Conservation (phyloP, 2,888 invertebrate species). For the Cryptops parisi region DNA sequence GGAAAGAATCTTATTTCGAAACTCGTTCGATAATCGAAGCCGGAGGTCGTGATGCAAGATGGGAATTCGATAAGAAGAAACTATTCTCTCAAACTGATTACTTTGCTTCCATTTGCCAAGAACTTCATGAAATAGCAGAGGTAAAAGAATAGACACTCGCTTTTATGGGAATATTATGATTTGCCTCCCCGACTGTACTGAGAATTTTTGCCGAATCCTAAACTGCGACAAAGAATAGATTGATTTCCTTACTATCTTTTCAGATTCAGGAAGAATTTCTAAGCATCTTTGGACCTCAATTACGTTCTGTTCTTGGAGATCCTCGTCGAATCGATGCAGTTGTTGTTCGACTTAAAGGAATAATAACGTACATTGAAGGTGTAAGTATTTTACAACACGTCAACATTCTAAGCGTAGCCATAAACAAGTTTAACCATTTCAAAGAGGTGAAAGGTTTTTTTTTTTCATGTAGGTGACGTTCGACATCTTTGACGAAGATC, state of each 20-base stretch:
- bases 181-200: background rate
- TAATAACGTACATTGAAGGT: constrained; percentile 46
- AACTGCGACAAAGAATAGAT: too few species aligned
- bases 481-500: constrained; percentile 61
- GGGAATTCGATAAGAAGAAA: constrained; percentile 77
- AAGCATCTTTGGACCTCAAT: constrained; percentile 71
- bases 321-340: constrained; percentile 75
- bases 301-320: constrained; percentile 74
- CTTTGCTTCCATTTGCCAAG: constrained; percentile 59
- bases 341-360: constrained; percentile 57
- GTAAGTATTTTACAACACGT: constrained; percentile 23
- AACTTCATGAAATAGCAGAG: constrained; percentile 61
- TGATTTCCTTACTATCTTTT: too few species aligned
- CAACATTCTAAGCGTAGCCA: background rate
- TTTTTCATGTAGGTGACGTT: constrained; percentile 59
- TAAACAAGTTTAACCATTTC: too few species aligned
- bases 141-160: constrained; percentile 30
- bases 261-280: constrained; percentile 71
- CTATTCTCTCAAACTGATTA: constrained; percentile 76
- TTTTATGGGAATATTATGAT: background rate
- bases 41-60: constrained; percentile 66
- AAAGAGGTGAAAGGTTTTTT: too few species aligned
- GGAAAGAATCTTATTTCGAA: constrained; percentile 59
- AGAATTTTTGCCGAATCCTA: too few species aligned
- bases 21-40: constrained; percentile 70